phyloP scores from a whole-genome alignment of 1,140 invertebrate genomes.

The Drosophila sucinea region DNA sequence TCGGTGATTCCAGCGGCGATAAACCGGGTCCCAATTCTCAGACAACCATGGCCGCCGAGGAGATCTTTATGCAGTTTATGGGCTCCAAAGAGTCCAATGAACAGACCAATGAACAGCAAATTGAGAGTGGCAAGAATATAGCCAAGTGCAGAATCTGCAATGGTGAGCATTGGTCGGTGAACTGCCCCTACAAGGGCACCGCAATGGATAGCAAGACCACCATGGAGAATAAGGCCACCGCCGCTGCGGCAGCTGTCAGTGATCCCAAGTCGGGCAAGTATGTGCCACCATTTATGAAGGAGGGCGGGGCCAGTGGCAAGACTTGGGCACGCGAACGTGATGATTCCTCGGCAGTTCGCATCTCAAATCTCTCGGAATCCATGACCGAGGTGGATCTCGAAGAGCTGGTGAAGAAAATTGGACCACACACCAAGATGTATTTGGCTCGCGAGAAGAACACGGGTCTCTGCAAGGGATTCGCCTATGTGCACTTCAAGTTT shows the following conservation, averaged over 20 bases:
- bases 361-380: slow-evolving; percentile 98
- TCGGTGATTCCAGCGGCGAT: slow-evolving; percentile 95
- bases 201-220: slow-evolving; percentile 86
- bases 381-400: slow-evolving; percentile 97
- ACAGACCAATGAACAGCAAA: slow-evolving; percentile 89
- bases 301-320: slow-evolving; percentile 84
- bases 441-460: slow-evolving; percentile 93
- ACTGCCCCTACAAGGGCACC: slow-evolving; percentile 98
- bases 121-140: slow-evolving; percentile 85
- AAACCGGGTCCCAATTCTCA: slow-evolving; percentile 97
- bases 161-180: slow-evolving; percentile 98
- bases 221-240: slow-evolving; percentile 76
- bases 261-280: slow-evolving; percentile 87
- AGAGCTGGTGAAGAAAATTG: slow-evolving; percentile 92
- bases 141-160: slow-evolving; percentile 97
- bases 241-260: slow-evolving; percentile 55
- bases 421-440: slow-evolving; percentile 88
- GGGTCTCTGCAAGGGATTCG: slow-evolving; percentile 94
- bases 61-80: slow-evolving; percentile 97
- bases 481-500: slow-evolving; percentile 97
- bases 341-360: slow-evolving; percentile 95
- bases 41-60: slow-evolving; percentile 97
- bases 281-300: slow-evolving; percentile 93
- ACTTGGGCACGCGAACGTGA: slow-evolving; percentile 86
- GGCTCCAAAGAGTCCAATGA: slow-evolving; percentile 92